These are phyloP conservation scores for Periplaneta americana DNA, from an alignment of 1,140 invertebrate species.

Conservation along the genomic window DNA sequence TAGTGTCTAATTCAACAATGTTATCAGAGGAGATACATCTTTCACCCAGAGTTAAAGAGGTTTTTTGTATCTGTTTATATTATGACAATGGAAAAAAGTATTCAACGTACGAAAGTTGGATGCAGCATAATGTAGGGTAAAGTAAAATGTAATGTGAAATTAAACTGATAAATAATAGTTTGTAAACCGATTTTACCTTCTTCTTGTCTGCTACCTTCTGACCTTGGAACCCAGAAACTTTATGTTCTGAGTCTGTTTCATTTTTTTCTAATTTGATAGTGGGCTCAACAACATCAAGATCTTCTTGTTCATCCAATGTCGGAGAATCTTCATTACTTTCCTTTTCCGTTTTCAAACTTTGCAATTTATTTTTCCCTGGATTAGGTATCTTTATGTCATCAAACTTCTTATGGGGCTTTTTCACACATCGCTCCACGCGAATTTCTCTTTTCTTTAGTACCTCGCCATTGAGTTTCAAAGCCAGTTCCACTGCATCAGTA, in stretches of 20 bases:
- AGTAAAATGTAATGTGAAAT: too few species aligned
- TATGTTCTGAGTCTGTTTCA: neutral
- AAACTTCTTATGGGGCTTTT: neutral
- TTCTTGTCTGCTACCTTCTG: neutral
- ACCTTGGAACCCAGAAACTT: neutral
- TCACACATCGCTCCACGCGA: neutral
- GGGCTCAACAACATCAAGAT: neutral
- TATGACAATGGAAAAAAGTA: too few species aligned
- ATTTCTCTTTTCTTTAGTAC: neutral
- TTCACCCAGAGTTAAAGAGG: too few species aligned
- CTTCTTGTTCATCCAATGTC: neutral
- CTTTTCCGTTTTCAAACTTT: neutral
- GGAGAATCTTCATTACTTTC: neutral
- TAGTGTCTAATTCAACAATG: too few species aligned
- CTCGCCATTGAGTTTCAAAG: neutral
- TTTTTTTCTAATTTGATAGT: neutral
- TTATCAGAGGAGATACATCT: too few species aligned
- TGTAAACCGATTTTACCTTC: neutral
- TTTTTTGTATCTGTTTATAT: too few species aligned
- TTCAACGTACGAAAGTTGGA: too few species aligned
- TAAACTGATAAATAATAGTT: too few species aligned
- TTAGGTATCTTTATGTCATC: neutral
- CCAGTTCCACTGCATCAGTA: slow-evolving; percentile 6
- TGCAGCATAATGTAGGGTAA: too few species aligned
- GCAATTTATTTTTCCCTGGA: neutral